Percentiles rank a stretch among this genome's conserved stretches.
phyloP scores from a whole-genome alignment of 2,888 invertebrate species.

The Orthonychiurus folsomi region DNA sequence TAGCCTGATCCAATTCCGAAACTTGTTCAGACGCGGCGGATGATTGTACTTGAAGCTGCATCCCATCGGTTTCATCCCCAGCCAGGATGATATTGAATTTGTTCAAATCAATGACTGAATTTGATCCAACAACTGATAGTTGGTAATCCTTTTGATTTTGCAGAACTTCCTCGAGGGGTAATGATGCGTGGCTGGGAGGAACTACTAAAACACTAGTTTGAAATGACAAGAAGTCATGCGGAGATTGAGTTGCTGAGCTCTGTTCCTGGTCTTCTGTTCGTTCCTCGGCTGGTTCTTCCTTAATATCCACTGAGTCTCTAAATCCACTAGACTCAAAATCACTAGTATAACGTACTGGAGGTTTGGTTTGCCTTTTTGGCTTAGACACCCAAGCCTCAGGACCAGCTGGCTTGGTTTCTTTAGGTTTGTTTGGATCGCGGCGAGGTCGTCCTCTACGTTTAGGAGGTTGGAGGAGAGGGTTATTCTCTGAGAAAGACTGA shows the following conservation, averaged over 20 bases:
- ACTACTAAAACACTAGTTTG: not conserved
- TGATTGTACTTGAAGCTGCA: not conserved
- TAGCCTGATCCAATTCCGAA: too few species aligned
- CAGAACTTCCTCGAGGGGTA: not conserved
- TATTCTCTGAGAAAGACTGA: conserved; percentile 13
- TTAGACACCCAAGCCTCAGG: conserved; percentile 4
- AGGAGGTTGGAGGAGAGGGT: conserved; percentile 18
- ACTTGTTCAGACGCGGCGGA: too few species aligned
- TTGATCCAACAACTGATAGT: not conserved
- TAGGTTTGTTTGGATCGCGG: conserved; percentile 20
- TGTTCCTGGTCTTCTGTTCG: not conserved
- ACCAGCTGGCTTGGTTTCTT: not conserved
- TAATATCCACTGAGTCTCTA: not conserved
- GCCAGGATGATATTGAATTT: conserved; percentile 24
- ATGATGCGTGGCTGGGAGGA: not conserved
- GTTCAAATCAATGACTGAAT: conserved; percentile 14
- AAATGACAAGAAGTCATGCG: not conserved
- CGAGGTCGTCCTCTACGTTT: conserved; percentile 31
- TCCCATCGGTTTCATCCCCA: conserved; percentile 19
- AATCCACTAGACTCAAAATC: not conserved
- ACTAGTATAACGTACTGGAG: conserved; percentile 19
- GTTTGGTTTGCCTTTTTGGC: conserved; percentile 22
- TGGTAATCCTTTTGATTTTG: not conserved
- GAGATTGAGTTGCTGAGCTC: too few species aligned
- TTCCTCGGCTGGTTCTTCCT: not conserved